Percentiles rank a stretch among this genome's conserved stretches.
Evolutionary conservation across 2,113 vertebrate species (phyloP).

Genomic region (Grallaria varia): DNA sequence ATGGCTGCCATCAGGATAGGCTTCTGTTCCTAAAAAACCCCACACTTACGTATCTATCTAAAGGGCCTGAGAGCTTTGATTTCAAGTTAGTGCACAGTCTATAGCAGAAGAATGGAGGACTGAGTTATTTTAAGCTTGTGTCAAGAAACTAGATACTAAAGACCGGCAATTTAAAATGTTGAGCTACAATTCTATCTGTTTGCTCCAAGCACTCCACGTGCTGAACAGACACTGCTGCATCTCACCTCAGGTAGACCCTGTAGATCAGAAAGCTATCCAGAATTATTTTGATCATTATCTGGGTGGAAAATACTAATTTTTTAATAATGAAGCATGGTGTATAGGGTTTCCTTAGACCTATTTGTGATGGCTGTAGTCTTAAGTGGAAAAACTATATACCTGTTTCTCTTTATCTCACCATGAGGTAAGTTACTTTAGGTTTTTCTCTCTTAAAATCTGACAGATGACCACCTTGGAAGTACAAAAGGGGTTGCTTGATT

Average conservation of each 20-base stretch:
- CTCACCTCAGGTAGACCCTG: not conserved
- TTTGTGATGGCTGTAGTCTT: not conserved
- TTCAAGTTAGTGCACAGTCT: not conserved
- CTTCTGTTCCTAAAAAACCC: not conserved
- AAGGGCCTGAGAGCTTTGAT: not conserved
- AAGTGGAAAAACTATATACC: not conserved
- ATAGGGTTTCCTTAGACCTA: not conserved
- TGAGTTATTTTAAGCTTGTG: not conserved
- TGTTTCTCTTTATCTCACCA: constrained; percentile 41
- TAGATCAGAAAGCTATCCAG: not conserved
- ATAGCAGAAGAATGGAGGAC: not conserved
- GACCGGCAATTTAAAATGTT: not conserved
- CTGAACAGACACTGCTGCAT: not conserved
- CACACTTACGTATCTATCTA: not conserved
- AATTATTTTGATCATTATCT: not conserved
- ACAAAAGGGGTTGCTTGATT: not conserved
- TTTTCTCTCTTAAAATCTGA: constrained; percentile 38
- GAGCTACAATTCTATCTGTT: not conserved
- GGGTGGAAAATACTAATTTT: not conserved
- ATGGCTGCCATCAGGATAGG: not conserved
- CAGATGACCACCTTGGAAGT: not conserved
- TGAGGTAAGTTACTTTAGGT: not conserved
- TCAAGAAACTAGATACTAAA: not conserved
- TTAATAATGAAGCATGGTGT: not conserved
- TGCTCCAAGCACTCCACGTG: not conserved